Evolutionary conservation across 2,888 invertebrate genomes (phyloP), one percentile per base, ranked within the genome.

Genomic region (Zaprionus lineosus): DNA sequence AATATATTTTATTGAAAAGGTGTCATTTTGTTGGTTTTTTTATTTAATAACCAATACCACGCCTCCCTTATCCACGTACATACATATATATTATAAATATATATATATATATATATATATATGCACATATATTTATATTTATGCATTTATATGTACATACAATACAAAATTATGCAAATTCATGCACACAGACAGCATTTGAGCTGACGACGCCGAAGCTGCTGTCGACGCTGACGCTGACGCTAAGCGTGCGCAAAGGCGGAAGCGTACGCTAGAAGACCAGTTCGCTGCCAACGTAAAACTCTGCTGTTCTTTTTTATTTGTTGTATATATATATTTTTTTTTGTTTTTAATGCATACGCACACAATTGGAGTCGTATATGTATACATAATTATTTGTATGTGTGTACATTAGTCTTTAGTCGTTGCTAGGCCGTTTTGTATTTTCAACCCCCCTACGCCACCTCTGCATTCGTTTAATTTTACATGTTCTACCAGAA

Each of bases 141-240:
- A 4, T 28, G 5, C n/a, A 28, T n/a, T 7, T 28, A 5, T 12
- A 12, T 29, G 29, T 29, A 29, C 12, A 18, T 18, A 53, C 44
- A 52, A 56, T 37, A 50, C 60, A 34, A 75, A 83, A 75, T 83
- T 78, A 78, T 78, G 77, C 77, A 78, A 83, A 78, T 78, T 83
- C 79, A 79, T 83, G 61, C 59, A 60, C 68, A 64, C 31, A 18
- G 52, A 16, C 67, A 46, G 67, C 50, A 16, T 52, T 39, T 36
- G 53, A 33, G 58, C 63, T 31, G 72, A 37, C 48, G 52, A 24
- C 43, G 57, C 28, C 36, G 44, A 44, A 37, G 57, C 31, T 34
- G 19, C 33, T 34, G 55, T 52, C 44, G 37, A 63, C 37, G 29
- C 58, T 26, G 50, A 56, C 41, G 69, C 64, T 55, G 51, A 58